Percentiles rank a stretch among this genome's conserved stretches.
phyloP scores from a whole-genome alignment of 2,113 vertebrate genomes.

The Rhinopomastus cyanomelas region DNA sequence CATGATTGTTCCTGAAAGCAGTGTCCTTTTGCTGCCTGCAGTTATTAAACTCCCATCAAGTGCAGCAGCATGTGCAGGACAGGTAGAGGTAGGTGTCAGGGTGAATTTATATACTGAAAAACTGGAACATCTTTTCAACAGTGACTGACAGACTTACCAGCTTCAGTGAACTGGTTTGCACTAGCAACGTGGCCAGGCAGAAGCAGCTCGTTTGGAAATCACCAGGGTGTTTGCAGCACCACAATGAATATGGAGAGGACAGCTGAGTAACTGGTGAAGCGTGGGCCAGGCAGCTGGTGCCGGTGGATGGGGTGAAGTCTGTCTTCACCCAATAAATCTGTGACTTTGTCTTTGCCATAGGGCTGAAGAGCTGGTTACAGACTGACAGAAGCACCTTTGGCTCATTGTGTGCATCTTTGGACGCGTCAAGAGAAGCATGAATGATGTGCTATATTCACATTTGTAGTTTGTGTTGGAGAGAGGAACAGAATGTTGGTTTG shows the following conservation, averaged over 20 bases:
- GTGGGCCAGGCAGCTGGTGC: not conserved
- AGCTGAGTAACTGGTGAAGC: not conserved
- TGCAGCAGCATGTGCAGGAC: slow-evolving; percentile 11
- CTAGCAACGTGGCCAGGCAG: not conserved
- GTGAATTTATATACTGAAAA: slow-evolving; percentile 35
- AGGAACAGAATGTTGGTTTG: not conserved
- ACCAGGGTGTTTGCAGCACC: not conserved
- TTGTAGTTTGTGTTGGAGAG: slow-evolving; percentile 25
- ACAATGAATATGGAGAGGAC: not conserved
- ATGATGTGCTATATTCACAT: slow-evolving; percentile 17
- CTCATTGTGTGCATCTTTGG: not conserved
- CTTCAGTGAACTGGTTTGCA: not conserved
- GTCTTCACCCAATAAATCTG: not conserved
- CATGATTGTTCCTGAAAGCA: slow-evolving; percentile 4
- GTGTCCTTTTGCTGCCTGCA: slow-evolving; percentile 10
- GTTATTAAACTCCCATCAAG: slow-evolving; percentile 13
- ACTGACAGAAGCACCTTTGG: not conserved
- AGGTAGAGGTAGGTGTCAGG: slow-evolving; percentile 11
- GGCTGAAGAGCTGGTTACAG: not conserved
- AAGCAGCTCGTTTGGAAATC: not conserved
- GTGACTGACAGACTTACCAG: slow-evolving; percentile 17
- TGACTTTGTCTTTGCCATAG: rapidly evolving
- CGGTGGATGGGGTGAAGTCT: not conserved
- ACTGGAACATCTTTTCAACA: slow-evolving; percentile 24
- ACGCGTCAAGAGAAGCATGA: slow-evolving; percentile 21